Conservation (phyloP, 2,797 vertebrate species). For the Rhyacichthys aspro region DNA sequence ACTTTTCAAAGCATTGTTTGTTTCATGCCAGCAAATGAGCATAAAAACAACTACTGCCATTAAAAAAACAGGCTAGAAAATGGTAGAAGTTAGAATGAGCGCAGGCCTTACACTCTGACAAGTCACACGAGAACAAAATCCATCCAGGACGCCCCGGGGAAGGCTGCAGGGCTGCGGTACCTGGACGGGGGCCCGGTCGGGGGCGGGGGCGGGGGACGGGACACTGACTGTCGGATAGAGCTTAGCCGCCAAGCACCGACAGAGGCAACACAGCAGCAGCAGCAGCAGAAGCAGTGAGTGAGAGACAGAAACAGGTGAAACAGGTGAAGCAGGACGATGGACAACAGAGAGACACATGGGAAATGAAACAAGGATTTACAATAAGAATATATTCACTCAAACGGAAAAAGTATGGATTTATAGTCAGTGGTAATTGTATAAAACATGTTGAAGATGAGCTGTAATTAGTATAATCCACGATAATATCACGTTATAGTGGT, state of each 20-base stretch:
- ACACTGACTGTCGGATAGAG: constrained; percentile 81
- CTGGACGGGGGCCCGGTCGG: constrained; percentile 74
- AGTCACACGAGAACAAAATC: constrained; percentile 83
- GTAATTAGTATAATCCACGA: too few species aligned
- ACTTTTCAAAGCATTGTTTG: too few species aligned
- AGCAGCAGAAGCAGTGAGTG: constrained; percentile 41
- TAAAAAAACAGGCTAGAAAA: not conserved
- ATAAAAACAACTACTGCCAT: too few species aligned
- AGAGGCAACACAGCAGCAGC: constrained; percentile 53
- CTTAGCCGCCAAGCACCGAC: constrained; percentile 74
- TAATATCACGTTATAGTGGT: too few species aligned
- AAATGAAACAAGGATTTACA: not conserved
- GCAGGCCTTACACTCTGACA: constrained; percentile 88
- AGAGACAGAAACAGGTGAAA: constrained; percentile 16
- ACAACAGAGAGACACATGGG: constrained; percentile 3
- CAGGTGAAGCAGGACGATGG: constrained; percentile 6
- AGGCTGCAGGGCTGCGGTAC: constrained; percentile 80
- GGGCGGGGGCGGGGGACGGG: constrained; percentile 40
- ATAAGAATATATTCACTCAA: not conserved
- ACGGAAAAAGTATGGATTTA: too few species aligned
- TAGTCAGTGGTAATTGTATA: too few species aligned
- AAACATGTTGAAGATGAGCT: too few species aligned
- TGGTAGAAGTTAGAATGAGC: constrained; percentile 48
- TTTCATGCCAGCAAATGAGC: too few species aligned
- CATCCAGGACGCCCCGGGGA: constrained; percentile 80